Conservation (phyloP, 2,797 vertebrate genomes). For the Arnoldichthys spilopterus region DNA sequence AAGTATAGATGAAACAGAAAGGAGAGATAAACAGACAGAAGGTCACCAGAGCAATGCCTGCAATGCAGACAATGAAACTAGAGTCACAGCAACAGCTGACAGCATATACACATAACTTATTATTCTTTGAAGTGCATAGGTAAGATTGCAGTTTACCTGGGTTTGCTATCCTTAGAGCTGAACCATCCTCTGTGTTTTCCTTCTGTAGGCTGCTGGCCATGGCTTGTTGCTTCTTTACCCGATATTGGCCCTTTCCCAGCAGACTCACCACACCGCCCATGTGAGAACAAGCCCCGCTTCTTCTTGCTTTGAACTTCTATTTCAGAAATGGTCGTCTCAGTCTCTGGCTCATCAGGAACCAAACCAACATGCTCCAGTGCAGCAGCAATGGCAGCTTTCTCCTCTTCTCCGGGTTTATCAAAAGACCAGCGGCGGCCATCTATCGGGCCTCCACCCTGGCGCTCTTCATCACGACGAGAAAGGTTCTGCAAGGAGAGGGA, state of each 20-base stretch:
- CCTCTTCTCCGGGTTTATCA: slow-evolving; percentile 79
- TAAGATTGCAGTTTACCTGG: slow-evolving; percentile 80
- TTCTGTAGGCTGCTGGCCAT: slow-evolving; percentile 61
- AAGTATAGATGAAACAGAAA: neutral
- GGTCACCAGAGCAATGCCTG: slow-evolving; percentile 59
- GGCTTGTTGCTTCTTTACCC: slow-evolving; percentile 60
- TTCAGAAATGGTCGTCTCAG: slow-evolving; percentile 64
- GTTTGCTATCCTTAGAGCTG: slow-evolving; percentile 88
- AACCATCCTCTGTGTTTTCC: slow-evolving; percentile 88
- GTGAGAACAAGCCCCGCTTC: slow-evolving; percentile 81
- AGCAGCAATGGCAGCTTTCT: slow-evolving; percentile 76
- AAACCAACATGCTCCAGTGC: slow-evolving; percentile 77
- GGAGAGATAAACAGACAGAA: slow-evolving; percentile 23
- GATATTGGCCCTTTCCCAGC: slow-evolving; percentile 66
- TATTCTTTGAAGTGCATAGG: neutral
- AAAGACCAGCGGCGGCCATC: slow-evolving; percentile 80
- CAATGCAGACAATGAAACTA: slow-evolving; percentile 73
- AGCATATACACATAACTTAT: neutral
- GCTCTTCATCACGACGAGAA: slow-evolving; percentile 67
- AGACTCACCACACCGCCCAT: slow-evolving; percentile 68
- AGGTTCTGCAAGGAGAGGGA: slow-evolving; percentile 79
- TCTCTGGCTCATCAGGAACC: slow-evolving; percentile 66
- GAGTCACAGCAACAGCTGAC: slow-evolving; percentile 56
- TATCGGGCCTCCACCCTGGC: slow-evolving; percentile 50
- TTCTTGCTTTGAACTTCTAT: slow-evolving; percentile 65